Conservation (phyloP, 2,888 invertebrate species). For the Malthinus flaveolus region DNA sequence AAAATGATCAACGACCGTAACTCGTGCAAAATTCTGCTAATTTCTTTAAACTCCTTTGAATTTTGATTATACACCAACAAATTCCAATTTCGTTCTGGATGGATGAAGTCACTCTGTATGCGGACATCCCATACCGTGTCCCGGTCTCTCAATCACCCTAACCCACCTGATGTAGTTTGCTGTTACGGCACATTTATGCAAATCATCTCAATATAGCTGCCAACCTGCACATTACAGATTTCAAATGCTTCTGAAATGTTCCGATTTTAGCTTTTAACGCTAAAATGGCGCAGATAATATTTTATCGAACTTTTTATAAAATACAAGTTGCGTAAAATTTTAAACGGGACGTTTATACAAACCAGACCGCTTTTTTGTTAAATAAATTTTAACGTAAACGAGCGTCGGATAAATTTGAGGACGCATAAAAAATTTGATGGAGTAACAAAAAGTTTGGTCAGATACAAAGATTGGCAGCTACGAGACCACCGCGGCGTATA, state of each 20-base stretch:
- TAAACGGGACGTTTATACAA: no score
- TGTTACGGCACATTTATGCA: conserved; percentile 51
- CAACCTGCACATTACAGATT: conserved; percentile 28
- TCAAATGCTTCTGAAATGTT: conserved; percentile 16
- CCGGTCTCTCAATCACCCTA: conserved; percentile 50
- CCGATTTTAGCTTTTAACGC: conserved; percentile 9
- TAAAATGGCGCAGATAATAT: not conserved
- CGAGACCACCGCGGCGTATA: conserved; percentile 51
- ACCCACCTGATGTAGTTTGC: conserved; percentile 51
- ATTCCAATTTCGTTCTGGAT: conserved; percentile 12
- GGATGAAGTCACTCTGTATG: conserved; percentile 30
- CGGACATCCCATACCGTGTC: conserved; percentile 53
- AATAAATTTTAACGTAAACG: no score
- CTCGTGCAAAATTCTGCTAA: conserved; percentile 18
- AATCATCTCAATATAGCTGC: conserved; percentile 46
- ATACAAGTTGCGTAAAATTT: no score
- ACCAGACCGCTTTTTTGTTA: no score
- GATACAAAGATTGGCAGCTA: conserved; percentile 48
- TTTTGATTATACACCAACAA: conserved; percentile 4
- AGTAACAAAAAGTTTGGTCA: conserved; percentile 35
- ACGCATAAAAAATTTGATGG: no score
- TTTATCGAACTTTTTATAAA: no score
- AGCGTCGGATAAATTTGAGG: no score
- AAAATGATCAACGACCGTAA: conserved; percentile 18
- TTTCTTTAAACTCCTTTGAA: conserved; percentile 12